Conservation (phyloP, 2,888 invertebrate species). For the Boloria selene region DNA sequence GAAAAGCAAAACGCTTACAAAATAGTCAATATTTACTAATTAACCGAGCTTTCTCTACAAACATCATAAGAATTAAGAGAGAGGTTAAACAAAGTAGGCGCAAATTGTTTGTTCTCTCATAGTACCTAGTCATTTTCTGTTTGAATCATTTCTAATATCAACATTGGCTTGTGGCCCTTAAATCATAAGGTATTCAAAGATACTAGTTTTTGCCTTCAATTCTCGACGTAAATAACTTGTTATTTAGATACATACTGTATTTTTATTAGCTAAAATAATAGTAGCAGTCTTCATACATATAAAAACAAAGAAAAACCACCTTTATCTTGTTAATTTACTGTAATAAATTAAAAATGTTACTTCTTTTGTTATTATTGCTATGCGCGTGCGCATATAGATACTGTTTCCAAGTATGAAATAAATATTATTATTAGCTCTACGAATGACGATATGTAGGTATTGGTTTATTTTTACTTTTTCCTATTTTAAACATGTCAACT, state of each 20-base stretch:
- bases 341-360: background rate
- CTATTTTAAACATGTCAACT: background rate
- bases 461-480: background rate
- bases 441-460: background rate
- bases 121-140: background rate
- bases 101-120: slow-evolving; percentile 10
- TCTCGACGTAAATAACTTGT: too few species aligned
- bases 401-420: slow-evolving; percentile 11
- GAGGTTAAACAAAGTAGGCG: slow-evolving; percentile 17
- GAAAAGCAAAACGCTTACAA: background rate
- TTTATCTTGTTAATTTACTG: too few species aligned
- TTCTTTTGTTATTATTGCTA: slow-evolving; percentile 2
- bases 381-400: slow-evolving; percentile 16
- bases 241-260: too few species aligned
- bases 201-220: too few species aligned
- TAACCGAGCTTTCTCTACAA: slow-evolving; percentile 19
- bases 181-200: background rate
- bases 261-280: too few species aligned
- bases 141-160: slow-evolving; percentile 9
- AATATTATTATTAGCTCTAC: slow-evolving; percentile 16
- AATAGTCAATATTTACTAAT: slow-evolving; percentile 23
- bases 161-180: background rate
- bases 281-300: too few species aligned
- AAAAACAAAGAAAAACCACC: too few species aligned
- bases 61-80: slow-evolving; percentile 14